Conservation (phyloP, 2,888 invertebrate genomes). For the Lepidochrysops patricia region DNA sequence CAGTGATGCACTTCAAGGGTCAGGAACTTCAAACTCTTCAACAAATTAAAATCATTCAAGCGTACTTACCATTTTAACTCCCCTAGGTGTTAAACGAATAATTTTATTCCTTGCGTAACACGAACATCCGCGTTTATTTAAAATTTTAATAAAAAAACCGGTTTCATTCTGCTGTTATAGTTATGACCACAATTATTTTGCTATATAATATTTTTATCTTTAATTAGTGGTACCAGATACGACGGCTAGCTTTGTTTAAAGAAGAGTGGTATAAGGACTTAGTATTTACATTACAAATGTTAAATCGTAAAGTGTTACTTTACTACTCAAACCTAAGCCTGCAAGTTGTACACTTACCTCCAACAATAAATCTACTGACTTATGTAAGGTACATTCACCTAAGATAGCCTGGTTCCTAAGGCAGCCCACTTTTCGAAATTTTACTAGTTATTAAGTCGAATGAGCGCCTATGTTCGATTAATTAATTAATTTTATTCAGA, state of each 20-base stretch:
- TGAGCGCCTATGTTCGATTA: too few relatives aligned
- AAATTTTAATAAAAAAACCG: background rate
- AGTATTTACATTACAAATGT: too few relatives aligned
- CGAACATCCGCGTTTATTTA: conserved; percentile 6
- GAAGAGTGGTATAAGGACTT: background rate
- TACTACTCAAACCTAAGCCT: too few relatives aligned
- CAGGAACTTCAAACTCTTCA: background rate
- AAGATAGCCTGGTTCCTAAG: too few relatives aligned
- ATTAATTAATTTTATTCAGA: too few relatives aligned
- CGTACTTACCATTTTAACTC: background rate
- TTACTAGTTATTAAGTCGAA: too few relatives aligned
- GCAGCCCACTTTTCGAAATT: too few relatives aligned
- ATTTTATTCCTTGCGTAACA: background rate
- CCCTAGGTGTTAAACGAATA: conserved; percentile 2
- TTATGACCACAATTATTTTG: background rate
- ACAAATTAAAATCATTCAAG: background rate
- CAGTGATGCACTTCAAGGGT: background rate
- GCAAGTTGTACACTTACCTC: too few relatives aligned
- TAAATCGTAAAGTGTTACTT: too few relatives aligned
- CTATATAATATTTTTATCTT: background rate
- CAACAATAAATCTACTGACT: too few relatives aligned
- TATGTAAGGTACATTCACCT: too few relatives aligned
- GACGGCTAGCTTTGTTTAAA: background rate
- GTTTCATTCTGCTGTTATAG: background rate
- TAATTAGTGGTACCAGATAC: background rate